phyloP scores from a whole-genome alignment of 2,797 vertebrate species.

The Enteromius treurensis region DNA sequence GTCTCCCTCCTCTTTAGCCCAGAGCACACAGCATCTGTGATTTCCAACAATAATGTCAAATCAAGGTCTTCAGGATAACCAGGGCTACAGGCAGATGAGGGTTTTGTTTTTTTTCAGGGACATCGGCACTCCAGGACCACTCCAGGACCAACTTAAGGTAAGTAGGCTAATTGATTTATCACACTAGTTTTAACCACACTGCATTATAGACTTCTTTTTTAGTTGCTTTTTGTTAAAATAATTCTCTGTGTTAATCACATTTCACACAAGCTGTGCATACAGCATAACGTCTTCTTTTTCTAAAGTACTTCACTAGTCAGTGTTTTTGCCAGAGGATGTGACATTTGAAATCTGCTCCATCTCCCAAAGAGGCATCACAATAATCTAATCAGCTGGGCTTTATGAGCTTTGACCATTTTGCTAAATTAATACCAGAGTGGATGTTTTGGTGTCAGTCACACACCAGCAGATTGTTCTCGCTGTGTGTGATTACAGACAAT shows the following conservation, averaged over 20 bases:
- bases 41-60: too few species aligned
- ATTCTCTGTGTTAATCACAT: neutral
- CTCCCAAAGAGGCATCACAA: neutral
- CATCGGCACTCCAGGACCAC: too few species aligned
- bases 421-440: slow-evolving; percentile 27
- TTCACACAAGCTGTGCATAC: neutral
- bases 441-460: slow-evolving; percentile 26
- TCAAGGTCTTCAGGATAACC: too few species aligned
- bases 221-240: neutral
- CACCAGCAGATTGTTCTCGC: neutral
- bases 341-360: neutral
- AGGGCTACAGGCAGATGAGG: too few species aligned
- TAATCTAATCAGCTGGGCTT: slow-evolving; percentile 31
- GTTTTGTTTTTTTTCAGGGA: too few species aligned
- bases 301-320: neutral
- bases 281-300: neutral
- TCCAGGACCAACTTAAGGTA: neutral
- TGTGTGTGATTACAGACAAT: neutral
- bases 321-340: neutral
- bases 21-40: too few species aligned
- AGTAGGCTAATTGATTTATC: neutral
- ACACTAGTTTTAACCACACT: neutral
- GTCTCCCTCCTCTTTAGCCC: too few species aligned
- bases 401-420: slow-evolving; percentile 37
- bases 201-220: neutral